These are phyloP conservation scores for Otocyon megalotis DNA, from an alignment of 2,113 vertebrate species.

Conservation along the genomic window DNA sequence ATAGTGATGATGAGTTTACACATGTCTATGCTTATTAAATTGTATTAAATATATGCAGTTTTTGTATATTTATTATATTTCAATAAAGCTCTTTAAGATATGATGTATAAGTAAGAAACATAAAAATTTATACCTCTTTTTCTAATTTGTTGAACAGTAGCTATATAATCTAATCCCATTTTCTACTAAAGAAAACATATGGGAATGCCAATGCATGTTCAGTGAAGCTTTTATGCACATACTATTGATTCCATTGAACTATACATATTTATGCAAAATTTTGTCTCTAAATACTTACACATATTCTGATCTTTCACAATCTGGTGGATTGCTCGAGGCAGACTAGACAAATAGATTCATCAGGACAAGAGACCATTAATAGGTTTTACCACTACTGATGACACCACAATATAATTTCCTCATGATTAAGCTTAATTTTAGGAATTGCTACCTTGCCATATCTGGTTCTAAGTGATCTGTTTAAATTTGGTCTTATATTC, in stretches of 20 bases:
- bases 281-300: background rate
- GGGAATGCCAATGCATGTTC: background rate
- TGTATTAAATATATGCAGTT: background rate
- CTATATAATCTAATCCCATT: fast-evolving
- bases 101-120: background rate
- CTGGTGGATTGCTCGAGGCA: background rate
- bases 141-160: background rate
- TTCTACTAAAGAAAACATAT: background rate
- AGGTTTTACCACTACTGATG: background rate
- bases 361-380: background rate
- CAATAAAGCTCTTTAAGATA: background rate
- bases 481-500: background rate
- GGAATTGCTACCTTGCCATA: background rate
- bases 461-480: background rate
- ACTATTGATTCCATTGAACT: background rate
- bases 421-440: background rate
- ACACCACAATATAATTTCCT: background rate
- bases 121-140: no score
- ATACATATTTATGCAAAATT: background rate
- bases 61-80: background rate
- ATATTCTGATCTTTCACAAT: background rate
- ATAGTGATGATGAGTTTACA: background rate
- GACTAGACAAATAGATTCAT: background rate
- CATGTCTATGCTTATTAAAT: background rate
- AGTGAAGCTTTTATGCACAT: background rate